phyloP scores from a whole-genome alignment of 2,113 vertebrate genomes.

The Chloebia gouldiae region DNA sequence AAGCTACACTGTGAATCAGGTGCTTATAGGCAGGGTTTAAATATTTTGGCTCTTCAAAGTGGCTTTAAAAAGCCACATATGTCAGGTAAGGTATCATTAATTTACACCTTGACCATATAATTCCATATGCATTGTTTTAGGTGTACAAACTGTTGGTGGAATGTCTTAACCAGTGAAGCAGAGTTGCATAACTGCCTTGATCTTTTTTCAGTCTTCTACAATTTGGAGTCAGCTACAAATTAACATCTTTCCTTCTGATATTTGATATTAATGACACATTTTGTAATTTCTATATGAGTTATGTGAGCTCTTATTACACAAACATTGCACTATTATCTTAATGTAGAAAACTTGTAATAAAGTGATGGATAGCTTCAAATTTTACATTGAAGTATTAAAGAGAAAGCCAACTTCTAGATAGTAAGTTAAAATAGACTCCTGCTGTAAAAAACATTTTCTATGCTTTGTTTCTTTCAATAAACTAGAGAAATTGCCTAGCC shows the following conservation, averaged over 20 bases:
- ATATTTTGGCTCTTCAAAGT: background rate
- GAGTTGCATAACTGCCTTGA: background rate
- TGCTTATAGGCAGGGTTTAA: background rate
- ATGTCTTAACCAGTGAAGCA: background rate
- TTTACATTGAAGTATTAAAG: background rate
- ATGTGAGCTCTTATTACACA: background rate
- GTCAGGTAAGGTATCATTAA: background rate
- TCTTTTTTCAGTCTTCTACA: background rate
- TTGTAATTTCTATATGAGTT: background rate
- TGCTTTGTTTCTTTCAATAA: background rate
- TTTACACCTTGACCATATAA: background rate
- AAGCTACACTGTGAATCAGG: background rate
- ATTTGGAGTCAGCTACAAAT: background rate
- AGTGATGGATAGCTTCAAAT: background rate
- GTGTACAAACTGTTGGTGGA: background rate
- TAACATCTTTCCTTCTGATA: background rate
- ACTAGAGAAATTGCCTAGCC: background rate
- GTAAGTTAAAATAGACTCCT: background rate
- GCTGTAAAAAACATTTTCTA: background rate
- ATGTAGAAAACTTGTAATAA: background rate
- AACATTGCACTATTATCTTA: background rate
- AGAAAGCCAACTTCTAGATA: fast-evolving
- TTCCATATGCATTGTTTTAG: background rate
- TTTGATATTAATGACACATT: background rate
- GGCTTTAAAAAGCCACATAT: background rate